Percentiles rank a stretch among this genome's conserved stretches.
Conservation (phyloP, 1,140 invertebrate genomes). For the Thaumatotibia leucotreta region DNA sequence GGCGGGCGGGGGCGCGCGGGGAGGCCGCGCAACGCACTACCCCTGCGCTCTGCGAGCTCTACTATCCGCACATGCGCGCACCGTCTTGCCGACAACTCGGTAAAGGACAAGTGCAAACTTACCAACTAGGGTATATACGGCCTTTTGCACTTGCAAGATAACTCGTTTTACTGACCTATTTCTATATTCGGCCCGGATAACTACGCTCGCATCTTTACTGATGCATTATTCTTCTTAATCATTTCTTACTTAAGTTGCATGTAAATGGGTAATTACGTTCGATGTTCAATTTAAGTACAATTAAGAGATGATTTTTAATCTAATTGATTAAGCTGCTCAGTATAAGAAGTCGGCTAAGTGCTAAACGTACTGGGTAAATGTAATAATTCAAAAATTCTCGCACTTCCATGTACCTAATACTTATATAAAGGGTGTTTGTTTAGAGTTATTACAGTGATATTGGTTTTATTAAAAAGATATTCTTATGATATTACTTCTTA, state of each 20-base stretch:
- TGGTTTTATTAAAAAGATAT: too few relatives aligned
- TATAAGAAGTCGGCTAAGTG: too few relatives aligned
- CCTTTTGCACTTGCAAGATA: not conserved
- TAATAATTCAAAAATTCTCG: too few relatives aligned
- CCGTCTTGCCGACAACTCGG: not conserved
- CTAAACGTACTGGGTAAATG: too few relatives aligned
- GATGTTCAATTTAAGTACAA: too few relatives aligned
- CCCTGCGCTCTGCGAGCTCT: not conserved
- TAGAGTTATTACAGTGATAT: too few relatives aligned
- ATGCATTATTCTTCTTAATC: not conserved
- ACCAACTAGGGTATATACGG: not conserved
- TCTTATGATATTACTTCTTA: too few relatives aligned
- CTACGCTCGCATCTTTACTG: not conserved
- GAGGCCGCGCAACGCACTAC: slow-evolving; percentile 17
- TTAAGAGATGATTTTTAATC: too few relatives aligned
- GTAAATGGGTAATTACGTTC: too few relatives aligned
- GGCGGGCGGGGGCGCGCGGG: slow-evolving; percentile 27
- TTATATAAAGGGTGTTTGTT: too few relatives aligned
- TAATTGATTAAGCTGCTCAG: too few relatives aligned
- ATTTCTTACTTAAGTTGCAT: not conserved
- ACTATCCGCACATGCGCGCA: not conserved
- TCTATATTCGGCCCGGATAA: slow-evolving; percentile 31
- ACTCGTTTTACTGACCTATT: slow-evolving; percentile 38
- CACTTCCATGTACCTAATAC: too few relatives aligned
- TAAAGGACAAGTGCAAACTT: not conserved